A percentile compares a stretch with the other conserved stretches of the same genome.
These are phyloP conservation scores for Diarsia rubi DNA, from an alignment of 2,888 invertebrate genomes.

Conservation along the genomic window DNA sequence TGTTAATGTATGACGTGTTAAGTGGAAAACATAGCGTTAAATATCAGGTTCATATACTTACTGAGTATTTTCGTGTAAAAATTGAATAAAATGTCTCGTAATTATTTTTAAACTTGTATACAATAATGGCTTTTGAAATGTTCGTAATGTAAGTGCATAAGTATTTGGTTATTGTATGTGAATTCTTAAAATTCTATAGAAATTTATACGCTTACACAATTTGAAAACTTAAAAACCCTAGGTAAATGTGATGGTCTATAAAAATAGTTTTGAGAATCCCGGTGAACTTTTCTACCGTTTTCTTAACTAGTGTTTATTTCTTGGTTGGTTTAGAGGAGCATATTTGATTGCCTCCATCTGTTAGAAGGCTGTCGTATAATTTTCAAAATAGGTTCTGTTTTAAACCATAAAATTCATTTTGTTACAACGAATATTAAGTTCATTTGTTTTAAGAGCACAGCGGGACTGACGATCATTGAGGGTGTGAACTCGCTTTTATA, in stretches of 20 bases:
- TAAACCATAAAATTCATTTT: conserved; percentile 31
- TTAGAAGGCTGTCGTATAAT: conserved; percentile 30
- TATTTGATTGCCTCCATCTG: conserved; percentile 22
- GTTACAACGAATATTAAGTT: conserved; percentile 65
- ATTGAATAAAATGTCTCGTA: conserved; percentile 43
- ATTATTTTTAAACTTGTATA: conserved; percentile 55
- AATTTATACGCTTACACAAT: conserved; percentile 24
- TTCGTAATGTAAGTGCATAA: conserved; percentile 44
- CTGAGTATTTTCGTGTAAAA: conserved; percentile 58
- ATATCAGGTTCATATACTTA: conserved; percentile 53
- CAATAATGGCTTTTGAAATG: conserved; percentile 55
- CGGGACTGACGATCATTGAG: conserved; percentile 71
- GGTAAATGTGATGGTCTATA: conserved; percentile 21
- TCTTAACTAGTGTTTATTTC: conserved; percentile 1
- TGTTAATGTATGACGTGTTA: conserved; percentile 51
- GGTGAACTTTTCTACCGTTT: conserved; percentile 21
- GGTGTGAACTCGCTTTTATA: conserved; percentile 68
- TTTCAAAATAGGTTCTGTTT: conserved; percentile 28
- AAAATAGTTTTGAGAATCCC: conserved; percentile 9
- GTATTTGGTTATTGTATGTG: conserved; percentile 36
- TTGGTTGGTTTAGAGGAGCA: conserved; percentile 31
- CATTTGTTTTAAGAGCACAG: conserved; percentile 61
- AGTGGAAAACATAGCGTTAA: conserved; percentile 43
- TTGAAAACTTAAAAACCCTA: conserved; percentile 28
- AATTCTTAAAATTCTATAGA: conserved; percentile 47